Percentiles rank a stretch among this genome's conserved stretches.
phyloP scores from a whole-genome alignment of 2,113 vertebrate genomes.

The Ursus arctos region DNA sequence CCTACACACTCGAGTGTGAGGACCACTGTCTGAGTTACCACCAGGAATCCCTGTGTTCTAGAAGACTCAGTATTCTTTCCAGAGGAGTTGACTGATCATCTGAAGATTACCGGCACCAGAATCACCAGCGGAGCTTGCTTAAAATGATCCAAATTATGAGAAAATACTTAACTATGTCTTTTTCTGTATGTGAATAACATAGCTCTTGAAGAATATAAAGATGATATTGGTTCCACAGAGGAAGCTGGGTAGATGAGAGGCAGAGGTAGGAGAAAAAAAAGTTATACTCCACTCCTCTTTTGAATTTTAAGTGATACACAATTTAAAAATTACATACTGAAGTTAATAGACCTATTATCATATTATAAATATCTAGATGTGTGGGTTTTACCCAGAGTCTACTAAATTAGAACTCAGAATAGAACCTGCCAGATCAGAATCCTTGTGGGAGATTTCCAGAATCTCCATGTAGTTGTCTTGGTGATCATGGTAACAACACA shows the following conservation, averaged over 20 bases:
- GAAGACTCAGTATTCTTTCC: neutral
- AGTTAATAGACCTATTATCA: neutral
- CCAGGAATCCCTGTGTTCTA: neutral
- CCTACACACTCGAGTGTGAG: neutral
- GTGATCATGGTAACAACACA: neutral
- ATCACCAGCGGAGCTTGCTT: neutral
- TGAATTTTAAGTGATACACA: neutral
- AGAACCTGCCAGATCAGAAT: neutral
- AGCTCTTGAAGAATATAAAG: neutral
- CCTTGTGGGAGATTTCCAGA: neutral
- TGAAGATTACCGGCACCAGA: neutral
- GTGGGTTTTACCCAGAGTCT: neutral
- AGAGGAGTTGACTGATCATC: neutral
- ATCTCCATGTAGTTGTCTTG: neutral
- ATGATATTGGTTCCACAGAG: neutral
- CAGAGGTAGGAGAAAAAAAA: neutral
- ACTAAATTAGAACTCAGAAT: neutral
- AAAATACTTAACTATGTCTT: neutral
- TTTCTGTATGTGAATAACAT: neutral
- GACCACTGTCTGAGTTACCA: neutral
- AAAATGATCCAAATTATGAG: neutral
- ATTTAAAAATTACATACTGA: neutral
- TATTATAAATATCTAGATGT: neutral
- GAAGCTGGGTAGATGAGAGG: neutral
- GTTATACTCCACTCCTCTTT: neutral